Base-by-base conservation (phyloP, 2,797 vertebrate species). In the Ctenopoma multispine region DNA sequence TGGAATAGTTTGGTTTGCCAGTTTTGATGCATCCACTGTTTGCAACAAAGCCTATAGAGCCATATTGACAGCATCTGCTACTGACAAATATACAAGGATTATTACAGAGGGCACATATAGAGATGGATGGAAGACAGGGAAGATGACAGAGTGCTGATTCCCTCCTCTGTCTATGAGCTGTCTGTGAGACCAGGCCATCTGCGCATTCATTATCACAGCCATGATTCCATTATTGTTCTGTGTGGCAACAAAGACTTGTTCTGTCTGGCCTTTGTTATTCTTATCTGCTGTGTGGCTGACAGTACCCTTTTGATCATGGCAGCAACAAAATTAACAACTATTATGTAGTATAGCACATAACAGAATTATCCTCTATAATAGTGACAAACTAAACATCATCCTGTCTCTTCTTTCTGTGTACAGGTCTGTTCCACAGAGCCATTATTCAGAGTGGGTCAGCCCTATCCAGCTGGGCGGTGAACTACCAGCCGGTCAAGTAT, bases 401-500 rank as follows among this genome's bases (percentile, higher is more conserved):
- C 60, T 89, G 29, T 88, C 62, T 86, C 56, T 72, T 69, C 68
- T 59, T 58, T 59, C 63, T 73, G 71, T 86, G 90, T 85, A 47
- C 89, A 99, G 98, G 98, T 88, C 95, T 99, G 58, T 99, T 99
- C 93, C 98, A 99, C 92, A 94, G 97, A 88, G 98, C 98, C 84
- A 97, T 99, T 92, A 99, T 99, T 91, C 98, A 99, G 90, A 99
- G 98, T 0, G 98, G 98, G 31, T 99, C 98, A 0, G 98, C 98
- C 0, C 94, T 99, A 61, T 99, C 98, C 89, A 99, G 98, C 92
- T 99, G 98, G 98, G 98, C 98, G 0, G 97, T 99, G 82, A 99
- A 99, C 94, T 99, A 99, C 92, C 97, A 99, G 87, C 98, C 98
- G 0, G 97, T 98, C 82, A 99, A 99, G 88, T 99, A 99, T 69